Conservation (phyloP, 2,113 vertebrate species). For the Corythaixoides concolor region DNA sequence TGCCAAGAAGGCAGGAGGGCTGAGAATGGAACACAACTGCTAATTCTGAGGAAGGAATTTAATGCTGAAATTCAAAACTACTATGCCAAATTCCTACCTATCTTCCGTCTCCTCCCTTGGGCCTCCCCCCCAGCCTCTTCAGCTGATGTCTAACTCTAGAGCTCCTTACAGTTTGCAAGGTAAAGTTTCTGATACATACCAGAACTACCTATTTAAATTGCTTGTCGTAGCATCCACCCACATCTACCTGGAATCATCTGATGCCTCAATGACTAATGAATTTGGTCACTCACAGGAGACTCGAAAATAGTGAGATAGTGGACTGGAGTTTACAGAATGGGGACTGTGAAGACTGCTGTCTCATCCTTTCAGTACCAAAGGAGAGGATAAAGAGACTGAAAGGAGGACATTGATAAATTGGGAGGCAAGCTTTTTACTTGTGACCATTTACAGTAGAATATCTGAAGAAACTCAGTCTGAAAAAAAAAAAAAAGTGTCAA, state of each 20-base stretch:
- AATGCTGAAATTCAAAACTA: background rate
- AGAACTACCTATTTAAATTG: background rate
- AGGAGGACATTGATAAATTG: background rate
- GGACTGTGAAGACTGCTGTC: background rate
- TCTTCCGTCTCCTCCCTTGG: background rate
- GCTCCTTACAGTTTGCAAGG: background rate
- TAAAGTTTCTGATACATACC: background rate
- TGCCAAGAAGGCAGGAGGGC: background rate
- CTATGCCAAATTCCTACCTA: background rate
- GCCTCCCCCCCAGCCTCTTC: background rate
- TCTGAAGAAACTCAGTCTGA: background rate
- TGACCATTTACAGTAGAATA: background rate
- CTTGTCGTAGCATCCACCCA: background rate
- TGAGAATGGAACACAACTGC: background rate
- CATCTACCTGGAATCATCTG: background rate
- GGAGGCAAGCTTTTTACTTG: background rate
- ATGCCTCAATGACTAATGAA: background rate
- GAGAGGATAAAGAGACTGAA: background rate
- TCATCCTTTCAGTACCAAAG: background rate
- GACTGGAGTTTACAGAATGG: background rate
- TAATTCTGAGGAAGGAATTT: background rate
- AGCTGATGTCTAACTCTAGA: background rate
- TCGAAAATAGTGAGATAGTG: background rate
- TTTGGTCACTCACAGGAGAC: background rate
- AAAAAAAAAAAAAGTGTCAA: background rate